Percentiles rank a stretch among this genome's conserved stretches.
Evolutionary conservation across 2,113 vertebrate species (phyloP).

Genomic region (Struthidea cinerea): DNA sequence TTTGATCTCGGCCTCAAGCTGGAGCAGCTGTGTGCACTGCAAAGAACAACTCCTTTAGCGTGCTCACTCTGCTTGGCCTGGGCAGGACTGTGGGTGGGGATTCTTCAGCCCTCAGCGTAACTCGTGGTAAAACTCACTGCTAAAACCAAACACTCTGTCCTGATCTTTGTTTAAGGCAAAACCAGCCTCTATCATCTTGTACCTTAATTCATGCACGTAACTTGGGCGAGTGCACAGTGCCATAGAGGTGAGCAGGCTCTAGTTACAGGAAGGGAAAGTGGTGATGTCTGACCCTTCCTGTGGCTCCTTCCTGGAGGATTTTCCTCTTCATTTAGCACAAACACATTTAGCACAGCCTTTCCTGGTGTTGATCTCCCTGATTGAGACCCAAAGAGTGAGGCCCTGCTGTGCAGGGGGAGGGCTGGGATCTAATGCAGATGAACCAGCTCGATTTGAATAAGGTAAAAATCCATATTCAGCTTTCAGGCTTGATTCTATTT

Average conservation of each 20-base stretch:
- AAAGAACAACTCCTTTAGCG: neutral
- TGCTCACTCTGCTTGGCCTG: neutral
- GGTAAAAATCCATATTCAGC: neutral
- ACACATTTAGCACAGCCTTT: neutral
- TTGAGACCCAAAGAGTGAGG: neutral
- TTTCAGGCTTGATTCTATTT: neutral
- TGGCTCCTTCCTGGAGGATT: neutral
- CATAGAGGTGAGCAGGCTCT: neutral
- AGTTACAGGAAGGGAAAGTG: neutral
- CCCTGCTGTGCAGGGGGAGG: neutral
- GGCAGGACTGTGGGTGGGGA: neutral
- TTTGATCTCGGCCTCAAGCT: neutral
- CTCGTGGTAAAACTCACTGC: neutral
- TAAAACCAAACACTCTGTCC: neutral
- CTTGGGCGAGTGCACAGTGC: no score
- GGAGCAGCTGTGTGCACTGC: neutral
- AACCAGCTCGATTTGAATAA: neutral
- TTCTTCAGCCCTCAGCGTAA: neutral
- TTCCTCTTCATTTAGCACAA: neutral
- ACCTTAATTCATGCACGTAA: fast-evolving
- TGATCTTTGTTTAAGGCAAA: neutral
- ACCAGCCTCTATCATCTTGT: no score
- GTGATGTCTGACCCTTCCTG: neutral
- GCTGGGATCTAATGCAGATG: neutral
- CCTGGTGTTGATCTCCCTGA: neutral